Conservation (phyloP, 2,888 invertebrate species). For the Loripinus fragilis region DNA sequence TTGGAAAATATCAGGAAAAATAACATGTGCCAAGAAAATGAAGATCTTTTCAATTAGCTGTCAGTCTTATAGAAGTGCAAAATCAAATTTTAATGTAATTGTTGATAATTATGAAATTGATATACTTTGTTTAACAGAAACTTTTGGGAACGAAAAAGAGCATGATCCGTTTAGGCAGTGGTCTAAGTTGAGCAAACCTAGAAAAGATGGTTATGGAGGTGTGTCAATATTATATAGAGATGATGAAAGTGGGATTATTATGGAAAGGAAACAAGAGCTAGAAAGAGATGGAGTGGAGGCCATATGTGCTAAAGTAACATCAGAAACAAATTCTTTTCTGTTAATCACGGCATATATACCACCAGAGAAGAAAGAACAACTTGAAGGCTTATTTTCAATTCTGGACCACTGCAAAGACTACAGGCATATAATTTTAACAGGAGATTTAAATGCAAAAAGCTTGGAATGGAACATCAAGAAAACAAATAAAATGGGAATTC, state of each 20-base stretch:
- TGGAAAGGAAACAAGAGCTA: slow-evolving; percentile 1
- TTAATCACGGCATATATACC: neutral
- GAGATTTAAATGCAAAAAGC: neutral
- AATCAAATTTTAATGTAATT: neutral
- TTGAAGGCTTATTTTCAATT: neutral
- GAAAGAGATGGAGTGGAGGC: neutral
- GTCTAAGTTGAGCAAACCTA: neutral
- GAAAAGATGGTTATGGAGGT: slow-evolving; percentile 12
- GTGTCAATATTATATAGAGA: neutral
- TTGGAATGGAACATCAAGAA: neutral
- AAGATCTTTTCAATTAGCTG: neutral
- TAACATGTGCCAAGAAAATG: neutral
- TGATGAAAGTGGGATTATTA: neutral
- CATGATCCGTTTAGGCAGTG: neutral
- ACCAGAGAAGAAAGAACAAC: neutral
- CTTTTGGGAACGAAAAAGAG: neutral
- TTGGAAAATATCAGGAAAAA: neutral
- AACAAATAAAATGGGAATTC: neutral
- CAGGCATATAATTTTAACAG: neutral
- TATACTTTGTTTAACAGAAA: neutral
- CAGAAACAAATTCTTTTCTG: neutral
- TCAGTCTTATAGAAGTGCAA: neutral
- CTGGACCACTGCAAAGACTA: neutral
- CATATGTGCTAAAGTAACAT: neutral
- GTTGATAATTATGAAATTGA: neutral